Evolutionary conservation across 2,888 invertebrate genomes (phyloP), one percentile per base, ranked within the genome.

Genomic region (Syrphus vitripennis): DNA sequence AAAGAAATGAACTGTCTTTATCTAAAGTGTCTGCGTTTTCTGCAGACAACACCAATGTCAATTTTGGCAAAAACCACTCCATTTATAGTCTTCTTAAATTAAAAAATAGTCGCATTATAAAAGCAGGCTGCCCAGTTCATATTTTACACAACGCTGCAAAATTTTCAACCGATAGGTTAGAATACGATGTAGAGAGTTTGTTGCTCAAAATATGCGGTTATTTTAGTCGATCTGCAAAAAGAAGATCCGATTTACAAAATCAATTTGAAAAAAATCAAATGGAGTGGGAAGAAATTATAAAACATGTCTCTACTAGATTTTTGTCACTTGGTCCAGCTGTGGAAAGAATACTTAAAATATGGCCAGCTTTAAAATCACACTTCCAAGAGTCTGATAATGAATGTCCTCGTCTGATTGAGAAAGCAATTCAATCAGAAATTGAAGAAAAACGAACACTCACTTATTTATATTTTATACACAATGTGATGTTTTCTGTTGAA

Each of bases 221-320:
- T 48, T 74, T 61, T 31, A 74, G 74, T 24, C 48, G 74, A 14
- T 74, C 74, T n/a, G 74, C 61, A 37, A 74, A 63, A 45, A 63
- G 74, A 61, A 50, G 61, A n/a, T 29, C 55, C 12, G 71, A 71
- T 45, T 71, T 71, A 45, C 42, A 71, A 71, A 45, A 55, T 12
- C 70, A 70, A 9, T 70, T 55, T 24, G 55, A 70, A 70, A 26
- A 21, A 37, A 29, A 40, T 24, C 24, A 53, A 45, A 59, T 71
- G 42, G 31, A 71, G 53, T 75, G n/a, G 63, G 63, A 65, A 63
- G 75, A 65, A 75, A 75, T 75, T n/a, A n/a, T 63, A 53, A 75
- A 75, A 63, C 63, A 75, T 34, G 37, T 75, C 31, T 53, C 53
- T 63, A 75, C 19, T 12, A 75, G 53, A n/a, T n/a, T n/a, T n/a